These are phyloP conservation scores for Parthenolecanium corni DNA, from an alignment of 2,888 invertebrate genomes.

Conservation along the genomic window DNA sequence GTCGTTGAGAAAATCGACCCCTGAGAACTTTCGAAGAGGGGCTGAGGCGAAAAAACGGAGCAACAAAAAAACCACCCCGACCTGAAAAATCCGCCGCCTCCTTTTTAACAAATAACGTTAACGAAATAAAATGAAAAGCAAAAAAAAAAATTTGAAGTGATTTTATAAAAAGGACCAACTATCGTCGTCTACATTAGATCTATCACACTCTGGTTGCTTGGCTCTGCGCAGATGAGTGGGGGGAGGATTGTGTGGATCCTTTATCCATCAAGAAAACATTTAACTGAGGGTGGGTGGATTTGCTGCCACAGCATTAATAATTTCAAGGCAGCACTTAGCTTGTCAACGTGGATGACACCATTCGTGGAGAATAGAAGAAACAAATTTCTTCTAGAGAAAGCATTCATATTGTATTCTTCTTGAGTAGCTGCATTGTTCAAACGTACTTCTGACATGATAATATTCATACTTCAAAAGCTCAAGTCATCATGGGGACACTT, in stretches of 20 bases:
- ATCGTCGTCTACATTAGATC: slow-evolving; percentile 11
- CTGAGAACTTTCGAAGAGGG: slow-evolving; percentile 18
- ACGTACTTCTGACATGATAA: no score
- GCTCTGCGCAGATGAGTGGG: not conserved
- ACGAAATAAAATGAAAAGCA: no score
- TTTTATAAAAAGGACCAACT: slow-evolving; percentile 17
- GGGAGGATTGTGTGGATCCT: not conserved
- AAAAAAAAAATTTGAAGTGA: slow-evolving; percentile 18
- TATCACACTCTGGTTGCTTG: no score
- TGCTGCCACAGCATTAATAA: slow-evolving; percentile 2
- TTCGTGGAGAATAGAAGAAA: not conserved
- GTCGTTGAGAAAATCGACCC: slow-evolving; percentile 20
- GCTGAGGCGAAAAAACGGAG: not conserved
- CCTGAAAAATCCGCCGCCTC: slow-evolving; percentile 8
- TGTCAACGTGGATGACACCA: not conserved
- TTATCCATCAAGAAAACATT: slow-evolving; percentile 6
- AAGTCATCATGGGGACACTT: no score
- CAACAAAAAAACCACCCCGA: no score
- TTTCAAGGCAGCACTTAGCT: not conserved
- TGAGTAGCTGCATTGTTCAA: no score
- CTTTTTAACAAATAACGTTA: slow-evolving; percentile 20
- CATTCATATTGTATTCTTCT: no score
- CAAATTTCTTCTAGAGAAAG: no score
- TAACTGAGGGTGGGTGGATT: not conserved
- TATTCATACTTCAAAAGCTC: no score